These are phyloP conservation scores for Podarcis siculus DNA, from an alignment of 2,797 vertebrate genomes.

Conservation along the genomic window DNA sequence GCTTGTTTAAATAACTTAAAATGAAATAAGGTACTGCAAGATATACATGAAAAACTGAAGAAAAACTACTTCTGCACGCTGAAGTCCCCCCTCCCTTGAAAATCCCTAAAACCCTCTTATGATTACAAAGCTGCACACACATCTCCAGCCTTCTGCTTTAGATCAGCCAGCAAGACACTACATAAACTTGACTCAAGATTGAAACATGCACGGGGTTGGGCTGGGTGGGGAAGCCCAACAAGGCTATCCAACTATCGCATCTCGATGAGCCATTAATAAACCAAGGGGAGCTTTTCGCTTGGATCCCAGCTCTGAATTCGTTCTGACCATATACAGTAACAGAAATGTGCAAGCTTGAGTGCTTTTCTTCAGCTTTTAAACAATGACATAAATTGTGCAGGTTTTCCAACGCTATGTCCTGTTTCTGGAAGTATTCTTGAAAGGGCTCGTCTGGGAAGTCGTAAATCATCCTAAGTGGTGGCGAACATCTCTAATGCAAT, in stretches of 20 bases:
- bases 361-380: constrained; percentile 55
- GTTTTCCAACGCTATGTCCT: neutral
- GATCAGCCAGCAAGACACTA: constrained; percentile 9
- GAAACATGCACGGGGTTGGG: constrained; percentile 6
- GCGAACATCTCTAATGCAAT: neutral
- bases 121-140: constrained; percentile 11
- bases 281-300: constrained; percentile 24
- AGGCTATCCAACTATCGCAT: constrained; percentile 61
- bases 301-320: constrained; percentile 47
- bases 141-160: neutral
- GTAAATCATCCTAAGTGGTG: constrained; percentile 22
- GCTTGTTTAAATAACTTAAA: neutral
- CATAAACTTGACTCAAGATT: constrained; percentile 30
- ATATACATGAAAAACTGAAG: constrained; percentile 1
- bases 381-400: constrained; percentile 50
- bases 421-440: constrained; percentile 5
- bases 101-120: constrained; percentile 24
- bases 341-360: constrained; percentile 45
- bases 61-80: neutral
- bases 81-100: neutral
- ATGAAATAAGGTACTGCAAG: neutral
- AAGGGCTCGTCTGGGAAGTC: constrained; percentile 22
- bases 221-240: constrained; percentile 30
- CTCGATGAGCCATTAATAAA: constrained; percentile 53
- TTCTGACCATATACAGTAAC: constrained; percentile 72